These are phyloP conservation scores for Drosophila micromelanica DNA, from an alignment of 1,140 invertebrate species.

Conservation along the genomic window DNA sequence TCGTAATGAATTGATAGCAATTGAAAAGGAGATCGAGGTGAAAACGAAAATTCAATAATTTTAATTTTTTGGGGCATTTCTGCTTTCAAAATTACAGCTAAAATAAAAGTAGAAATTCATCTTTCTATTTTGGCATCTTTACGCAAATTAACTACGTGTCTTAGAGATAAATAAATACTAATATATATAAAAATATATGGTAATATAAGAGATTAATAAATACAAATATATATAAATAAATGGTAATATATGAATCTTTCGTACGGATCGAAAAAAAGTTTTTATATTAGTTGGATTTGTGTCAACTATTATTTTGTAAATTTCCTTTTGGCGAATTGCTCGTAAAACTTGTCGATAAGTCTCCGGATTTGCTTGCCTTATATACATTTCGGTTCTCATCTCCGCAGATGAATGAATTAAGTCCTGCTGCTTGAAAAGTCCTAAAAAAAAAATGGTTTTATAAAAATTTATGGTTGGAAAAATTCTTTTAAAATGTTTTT, in stretches of 20 bases:
- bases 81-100: too few species aligned
- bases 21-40: too few species aligned
- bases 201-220: constrained; percentile 11
- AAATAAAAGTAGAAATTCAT: too few species aligned
- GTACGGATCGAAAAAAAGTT: constrained; percentile 92
- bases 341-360: constrained; percentile 92
- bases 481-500: too few species aligned
- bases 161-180: constrained; percentile 2
- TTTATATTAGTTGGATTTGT: constrained; percentile 91
- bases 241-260: constrained; percentile 20
- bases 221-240: constrained; percentile 8
- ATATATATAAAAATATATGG: constrained; percentile 7
- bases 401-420: constrained; percentile 89
- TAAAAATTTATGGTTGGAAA: neutral
- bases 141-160: too few species aligned
- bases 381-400: constrained; percentile 92
- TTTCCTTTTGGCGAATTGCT: constrained; percentile 92
- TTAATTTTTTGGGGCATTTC: too few species aligned
- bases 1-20: too few species aligned
- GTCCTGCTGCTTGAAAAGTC: constrained; percentile 94
- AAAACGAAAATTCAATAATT: too few species aligned
- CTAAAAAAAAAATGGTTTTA: constrained; percentile 85
- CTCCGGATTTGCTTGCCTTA: constrained; percentile 89
- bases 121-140: too few species aligned
- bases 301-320: constrained; percentile 94